These are phyloP conservation scores for Tursiops truncatus DNA, from an alignment of 2,113 vertebrate species.

Conservation along the genomic window DNA sequence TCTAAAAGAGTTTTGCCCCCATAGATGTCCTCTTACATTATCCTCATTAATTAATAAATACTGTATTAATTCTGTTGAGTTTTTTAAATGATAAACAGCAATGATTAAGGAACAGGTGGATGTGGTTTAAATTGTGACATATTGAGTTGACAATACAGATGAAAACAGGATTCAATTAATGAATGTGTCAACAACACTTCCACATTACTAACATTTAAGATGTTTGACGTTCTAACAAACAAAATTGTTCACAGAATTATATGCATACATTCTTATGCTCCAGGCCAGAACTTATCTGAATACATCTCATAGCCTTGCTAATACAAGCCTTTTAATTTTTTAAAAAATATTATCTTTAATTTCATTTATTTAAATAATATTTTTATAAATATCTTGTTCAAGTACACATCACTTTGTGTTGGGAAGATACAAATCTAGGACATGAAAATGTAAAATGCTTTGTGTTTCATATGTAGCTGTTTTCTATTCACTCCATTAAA, in stretches of 20 bases:
- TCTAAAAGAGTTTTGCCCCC: background rate
- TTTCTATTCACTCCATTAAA: background rate
- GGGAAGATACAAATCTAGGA: background rate
- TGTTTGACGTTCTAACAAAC: background rate
- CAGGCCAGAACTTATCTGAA: background rate
- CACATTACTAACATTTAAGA: background rate
- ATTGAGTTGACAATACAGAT: background rate
- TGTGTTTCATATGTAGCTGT: background rate
- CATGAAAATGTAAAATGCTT: background rate
- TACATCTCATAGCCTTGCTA: background rate
- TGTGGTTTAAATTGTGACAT: background rate
- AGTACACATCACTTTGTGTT: background rate
- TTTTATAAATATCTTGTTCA: background rate
- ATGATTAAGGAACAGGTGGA: background rate
- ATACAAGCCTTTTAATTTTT: background rate
- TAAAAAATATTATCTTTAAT: background rate
- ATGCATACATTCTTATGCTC: background rate
- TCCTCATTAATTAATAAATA: too few relatives aligned
- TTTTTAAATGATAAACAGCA: background rate
- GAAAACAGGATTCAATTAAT: background rate
- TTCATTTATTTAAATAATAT: background rate
- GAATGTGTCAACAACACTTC: background rate
- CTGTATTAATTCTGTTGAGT: background rate
- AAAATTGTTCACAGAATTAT: background rate
- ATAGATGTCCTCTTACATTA: background rate